phyloP scores from a whole-genome alignment of 2,888 invertebrate species.

The Fissipunctia ypsillon region DNA sequence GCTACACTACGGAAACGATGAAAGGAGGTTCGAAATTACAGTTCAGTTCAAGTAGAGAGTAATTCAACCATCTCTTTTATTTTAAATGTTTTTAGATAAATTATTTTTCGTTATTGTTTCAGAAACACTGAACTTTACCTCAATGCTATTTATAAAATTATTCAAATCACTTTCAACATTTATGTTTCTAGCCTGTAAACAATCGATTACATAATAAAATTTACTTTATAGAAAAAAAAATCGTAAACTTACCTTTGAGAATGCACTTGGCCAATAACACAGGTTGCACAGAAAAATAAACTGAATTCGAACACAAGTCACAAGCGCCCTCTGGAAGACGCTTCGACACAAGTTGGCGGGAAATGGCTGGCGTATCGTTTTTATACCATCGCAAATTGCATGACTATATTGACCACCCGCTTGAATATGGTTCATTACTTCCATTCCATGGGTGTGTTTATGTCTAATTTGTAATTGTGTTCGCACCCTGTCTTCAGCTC shows the following conservation, averaged over 20 bases:
- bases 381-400: conserved; percentile 85
- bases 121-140: background rate
- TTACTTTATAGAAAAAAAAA: background rate
- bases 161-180: background rate
- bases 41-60: background rate
- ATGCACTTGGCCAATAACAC: conserved; percentile 52
- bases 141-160: background rate
- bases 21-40: accelerated
- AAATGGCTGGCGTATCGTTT: conserved; percentile 72
- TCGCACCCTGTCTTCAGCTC: conserved; percentile 82
- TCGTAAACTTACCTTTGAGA: conserved; percentile 70
- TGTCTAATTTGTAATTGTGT: conserved; percentile 83
- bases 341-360: conserved; percentile 72
- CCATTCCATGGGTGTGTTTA: conserved; percentile 83
- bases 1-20: conserved; percentile 93
- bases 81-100: background rate
- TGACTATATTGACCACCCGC: conserved; percentile 84
- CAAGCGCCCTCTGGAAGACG: conserved; percentile 79
- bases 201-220: background rate
- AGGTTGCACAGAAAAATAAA: conserved; percentile 53
- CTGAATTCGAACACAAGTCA: conserved; percentile 66
- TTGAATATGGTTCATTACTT: conserved; percentile 86
- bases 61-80: background rate
- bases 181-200: background rate
- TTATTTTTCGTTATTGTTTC: background rate